phyloP scores from a whole-genome alignment of 2,797 vertebrate species.

The Scyliorhinus canicula region DNA sequence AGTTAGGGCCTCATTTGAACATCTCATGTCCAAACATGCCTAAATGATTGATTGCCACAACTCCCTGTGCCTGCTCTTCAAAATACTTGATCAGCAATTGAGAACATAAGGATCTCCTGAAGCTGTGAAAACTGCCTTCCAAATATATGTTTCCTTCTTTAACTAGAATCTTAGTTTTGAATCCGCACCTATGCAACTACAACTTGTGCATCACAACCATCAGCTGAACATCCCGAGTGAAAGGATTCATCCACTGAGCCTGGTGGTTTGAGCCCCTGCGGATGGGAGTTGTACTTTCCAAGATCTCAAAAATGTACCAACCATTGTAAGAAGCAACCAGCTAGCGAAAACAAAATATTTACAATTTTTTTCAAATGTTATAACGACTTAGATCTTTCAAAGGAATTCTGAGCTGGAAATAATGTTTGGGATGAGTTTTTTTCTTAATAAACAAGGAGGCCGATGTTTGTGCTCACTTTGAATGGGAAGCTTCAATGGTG shows the following conservation, averaged over 20 bases:
- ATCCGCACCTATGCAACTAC: neutral
- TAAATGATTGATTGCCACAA: neutral
- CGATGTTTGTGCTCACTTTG: too few species aligned
- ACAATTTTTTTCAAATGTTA: too few species aligned
- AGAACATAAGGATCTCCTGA: neutral
- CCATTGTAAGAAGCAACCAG: neutral
- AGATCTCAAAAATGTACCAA: too few species aligned
- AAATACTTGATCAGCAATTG: neutral
- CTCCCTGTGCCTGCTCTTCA: neutral
- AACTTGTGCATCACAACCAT: neutral
- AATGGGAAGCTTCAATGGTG: too few species aligned
- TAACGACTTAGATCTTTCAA: too few species aligned
- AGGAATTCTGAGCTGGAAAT: too few species aligned
- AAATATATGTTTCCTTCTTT: neutral
- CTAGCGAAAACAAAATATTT: too few species aligned
- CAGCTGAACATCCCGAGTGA: neutral
- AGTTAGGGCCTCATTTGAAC: too few species aligned
- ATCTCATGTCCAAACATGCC: neutral
- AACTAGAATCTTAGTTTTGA: neutral
- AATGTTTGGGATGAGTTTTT: too few species aligned
- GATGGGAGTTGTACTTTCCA: neutral
- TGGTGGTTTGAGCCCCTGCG: neutral
- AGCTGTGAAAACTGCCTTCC: neutral
- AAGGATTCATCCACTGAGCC: neutral
- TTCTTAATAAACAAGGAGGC: too few species aligned